These are phyloP conservation scores for Ranitomeya variabilis DNA, from an alignment of 2,113 vertebrate species.

Conservation along the genomic window DNA sequence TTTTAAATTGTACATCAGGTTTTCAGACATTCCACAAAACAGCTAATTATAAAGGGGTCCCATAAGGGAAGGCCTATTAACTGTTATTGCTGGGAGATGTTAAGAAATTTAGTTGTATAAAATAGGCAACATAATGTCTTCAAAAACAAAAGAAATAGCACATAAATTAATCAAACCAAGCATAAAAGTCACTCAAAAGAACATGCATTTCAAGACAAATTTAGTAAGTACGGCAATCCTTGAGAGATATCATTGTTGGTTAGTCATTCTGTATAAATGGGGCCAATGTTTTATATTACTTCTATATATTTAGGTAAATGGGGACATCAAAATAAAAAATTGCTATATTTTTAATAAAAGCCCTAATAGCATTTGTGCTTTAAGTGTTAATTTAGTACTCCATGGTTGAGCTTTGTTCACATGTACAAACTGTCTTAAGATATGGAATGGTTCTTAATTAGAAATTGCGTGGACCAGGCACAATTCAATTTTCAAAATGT, in stretches of 20 bases:
- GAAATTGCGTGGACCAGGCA: too few relatives aligned
- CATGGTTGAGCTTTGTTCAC: neutral
- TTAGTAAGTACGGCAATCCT: neutral
- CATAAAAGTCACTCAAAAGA: neutral
- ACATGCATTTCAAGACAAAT: neutral
- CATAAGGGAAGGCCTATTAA: too few relatives aligned
- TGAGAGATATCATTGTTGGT: neutral
- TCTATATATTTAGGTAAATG: neutral
- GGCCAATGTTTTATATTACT: neutral
- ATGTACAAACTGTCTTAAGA: too few relatives aligned
- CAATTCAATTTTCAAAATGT: too few relatives aligned
- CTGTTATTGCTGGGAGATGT: neutral
- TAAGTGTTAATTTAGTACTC: neutral
- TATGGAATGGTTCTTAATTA: too few relatives aligned
- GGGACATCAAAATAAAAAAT: neutral
- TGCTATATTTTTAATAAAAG: too few relatives aligned
- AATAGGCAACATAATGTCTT: too few relatives aligned
- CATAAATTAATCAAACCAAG: neutral
- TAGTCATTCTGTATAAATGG: neutral
- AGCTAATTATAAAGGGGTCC: neutral
- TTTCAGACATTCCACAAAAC: neutral
- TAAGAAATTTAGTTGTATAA: too few relatives aligned
- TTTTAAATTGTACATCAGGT: neutral
- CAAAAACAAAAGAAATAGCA: too few relatives aligned
- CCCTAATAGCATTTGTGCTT: too few relatives aligned